Conservation (phyloP, 2,113 vertebrate genomes). For the Macrotis lagotis region DNA sequence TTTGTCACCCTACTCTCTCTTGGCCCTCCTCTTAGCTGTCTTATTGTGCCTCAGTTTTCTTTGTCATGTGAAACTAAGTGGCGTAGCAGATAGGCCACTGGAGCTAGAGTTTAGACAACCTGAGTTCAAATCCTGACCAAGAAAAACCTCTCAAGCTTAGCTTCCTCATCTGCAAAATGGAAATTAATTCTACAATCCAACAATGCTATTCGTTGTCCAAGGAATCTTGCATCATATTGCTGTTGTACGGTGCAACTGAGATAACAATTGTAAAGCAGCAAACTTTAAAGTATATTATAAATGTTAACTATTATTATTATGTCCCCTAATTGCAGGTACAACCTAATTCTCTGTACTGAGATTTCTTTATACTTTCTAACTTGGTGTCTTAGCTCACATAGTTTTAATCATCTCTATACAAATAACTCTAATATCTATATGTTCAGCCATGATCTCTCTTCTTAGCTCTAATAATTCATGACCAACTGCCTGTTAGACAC, state of each 20-base stretch:
- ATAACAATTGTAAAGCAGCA: background rate
- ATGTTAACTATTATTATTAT: background rate
- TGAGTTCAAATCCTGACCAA: background rate
- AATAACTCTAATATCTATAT: background rate
- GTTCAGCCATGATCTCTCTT: background rate
- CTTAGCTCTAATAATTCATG: background rate
- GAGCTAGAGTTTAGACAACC: background rate
- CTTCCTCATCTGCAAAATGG: background rate
- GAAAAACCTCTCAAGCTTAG: background rate
- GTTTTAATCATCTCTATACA: background rate
- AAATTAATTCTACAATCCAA: no score
- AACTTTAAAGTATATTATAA: background rate
- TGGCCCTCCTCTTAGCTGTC: background rate
- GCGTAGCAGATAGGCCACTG: background rate
- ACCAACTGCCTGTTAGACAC: background rate
- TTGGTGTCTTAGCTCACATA: background rate
- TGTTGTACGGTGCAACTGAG: background rate
- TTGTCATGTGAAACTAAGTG: background rate
- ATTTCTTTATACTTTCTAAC: background rate
- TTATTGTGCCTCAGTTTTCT: background rate
- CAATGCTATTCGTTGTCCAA: no score
- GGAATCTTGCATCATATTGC: background rate
- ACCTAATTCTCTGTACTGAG: background rate
- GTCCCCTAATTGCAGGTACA: background rate
- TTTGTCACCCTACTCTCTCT: background rate